Percentiles rank a stretch among this genome's conserved stretches.
Evolutionary conservation across 92 coral and sea anemone genomes (phyloP).

Genomic region (Phenganax marumi): DNA sequence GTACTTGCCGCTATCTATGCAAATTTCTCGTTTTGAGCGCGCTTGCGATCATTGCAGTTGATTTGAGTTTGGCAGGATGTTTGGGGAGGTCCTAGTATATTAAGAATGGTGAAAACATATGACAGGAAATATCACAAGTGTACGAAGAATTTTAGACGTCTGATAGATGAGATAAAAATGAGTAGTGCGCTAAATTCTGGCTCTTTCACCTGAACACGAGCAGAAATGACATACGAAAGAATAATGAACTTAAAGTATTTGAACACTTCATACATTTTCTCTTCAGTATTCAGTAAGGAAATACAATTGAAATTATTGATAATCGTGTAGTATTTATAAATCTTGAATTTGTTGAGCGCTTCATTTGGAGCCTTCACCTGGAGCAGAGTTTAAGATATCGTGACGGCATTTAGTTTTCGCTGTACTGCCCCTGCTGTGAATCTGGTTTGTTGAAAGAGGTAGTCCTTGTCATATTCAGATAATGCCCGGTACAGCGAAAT

Average conservation of each 20-base stretch:
- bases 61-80: conserved; percentile 13
- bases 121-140: conserved; percentile 33
- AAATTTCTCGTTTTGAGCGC: not conserved
- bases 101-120: conserved; percentile 27
- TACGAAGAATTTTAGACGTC: conserved; percentile 33
- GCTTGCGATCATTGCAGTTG: not conserved
- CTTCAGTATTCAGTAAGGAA: not conserved
- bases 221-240: not conserved
- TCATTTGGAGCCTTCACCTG: not conserved
- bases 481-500: not conserved
- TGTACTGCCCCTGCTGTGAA: conserved; percentile 3
- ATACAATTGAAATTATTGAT: not conserved
- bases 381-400: conserved; percentile 6
- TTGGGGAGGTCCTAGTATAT: conserved; percentile 23
- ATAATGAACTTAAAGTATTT: not conserved
- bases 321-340: not conserved
- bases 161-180: conserved; percentile 31
- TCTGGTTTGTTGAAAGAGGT: conserved; percentile 7
- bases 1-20: not conserved
- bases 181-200: not conserved
- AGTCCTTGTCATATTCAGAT: not conserved
- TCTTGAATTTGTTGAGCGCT: not conserved
- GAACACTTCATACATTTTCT: not conserved
- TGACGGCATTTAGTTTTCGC: not conserved
- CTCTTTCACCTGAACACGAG: not conserved